Percentiles rank a stretch among this genome's conserved stretches.
Conservation (phyloP, 2,888 invertebrate species). For the Bombylius discolor region DNA sequence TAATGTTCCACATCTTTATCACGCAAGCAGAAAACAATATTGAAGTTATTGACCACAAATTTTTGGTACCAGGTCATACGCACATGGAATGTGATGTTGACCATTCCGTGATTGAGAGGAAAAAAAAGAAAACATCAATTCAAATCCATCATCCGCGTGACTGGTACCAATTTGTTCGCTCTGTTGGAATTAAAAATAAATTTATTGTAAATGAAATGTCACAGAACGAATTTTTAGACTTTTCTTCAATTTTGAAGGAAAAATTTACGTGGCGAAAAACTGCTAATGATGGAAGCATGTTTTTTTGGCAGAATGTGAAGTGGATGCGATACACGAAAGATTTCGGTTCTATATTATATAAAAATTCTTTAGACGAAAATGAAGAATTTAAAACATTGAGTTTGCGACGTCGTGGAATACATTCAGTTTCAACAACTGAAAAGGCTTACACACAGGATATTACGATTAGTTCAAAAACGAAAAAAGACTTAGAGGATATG, state of each 20-base stretch:
- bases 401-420: conserved; percentile 3
- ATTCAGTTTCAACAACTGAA: too few relatives aligned
- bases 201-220: not conserved
- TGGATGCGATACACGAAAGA: conserved; percentile 8
- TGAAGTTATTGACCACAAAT: conserved; percentile 10
- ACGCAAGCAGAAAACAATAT: conserved; percentile 1
- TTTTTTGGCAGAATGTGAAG: conserved; percentile 1
- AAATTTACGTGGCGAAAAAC: not conserved
- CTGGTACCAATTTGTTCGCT: not conserved
- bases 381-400: conserved; percentile 7
- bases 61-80: conserved; percentile 9
- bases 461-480: conserved; percentile 1
- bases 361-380: conserved; percentile 3
- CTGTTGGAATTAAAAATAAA: not conserved
- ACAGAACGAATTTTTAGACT: not conserved
- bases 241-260: not conserved
- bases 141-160: not conserved
- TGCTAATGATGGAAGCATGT: not conserved
- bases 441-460: too few relatives aligned
- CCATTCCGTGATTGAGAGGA: conserved; percentile 1
- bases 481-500: conserved; percentile 8
- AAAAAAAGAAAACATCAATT: not conserved
- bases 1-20: conserved; percentile 10
- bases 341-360: conserved; percentile 1
- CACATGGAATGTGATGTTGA: conserved; percentile 4